Conservation (phyloP, 1,140 invertebrate genomes). For the Oppia nitens region DNA sequence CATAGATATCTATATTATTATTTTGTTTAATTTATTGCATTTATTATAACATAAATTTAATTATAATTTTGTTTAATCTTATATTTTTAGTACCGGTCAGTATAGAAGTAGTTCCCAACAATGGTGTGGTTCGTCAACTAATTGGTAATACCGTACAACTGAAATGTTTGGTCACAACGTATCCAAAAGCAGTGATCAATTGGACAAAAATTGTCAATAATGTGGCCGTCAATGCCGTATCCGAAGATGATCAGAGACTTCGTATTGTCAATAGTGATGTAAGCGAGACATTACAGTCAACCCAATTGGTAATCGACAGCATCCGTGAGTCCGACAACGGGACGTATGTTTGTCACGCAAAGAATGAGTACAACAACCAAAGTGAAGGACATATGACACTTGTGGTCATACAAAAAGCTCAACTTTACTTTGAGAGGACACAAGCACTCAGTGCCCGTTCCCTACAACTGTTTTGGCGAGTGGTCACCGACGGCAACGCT, state of each 20-base stretch:
- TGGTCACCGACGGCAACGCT: constrained; percentile 19
- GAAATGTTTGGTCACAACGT: neutral
- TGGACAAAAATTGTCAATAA: neutral
- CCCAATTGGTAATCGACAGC: constrained; percentile 10
- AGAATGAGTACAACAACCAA: constrained; percentile 8
- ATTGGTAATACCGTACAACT: neutral
- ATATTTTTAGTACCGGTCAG: neutral
- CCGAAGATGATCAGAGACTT: neutral
- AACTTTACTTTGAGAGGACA: constrained; percentile 18
- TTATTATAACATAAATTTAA: neutral
- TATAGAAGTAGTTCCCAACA: neutral
- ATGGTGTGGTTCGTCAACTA: neutral
- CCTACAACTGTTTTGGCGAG: constrained; percentile 16
- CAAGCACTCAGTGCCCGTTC: constrained; percentile 16
- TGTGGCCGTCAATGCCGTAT: neutral
- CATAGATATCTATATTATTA: no score
- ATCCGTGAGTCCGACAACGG: constrained; percentile 15
- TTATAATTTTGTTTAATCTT: neutral
- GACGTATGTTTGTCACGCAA: constrained; percentile 17
- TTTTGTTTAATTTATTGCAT: no score
- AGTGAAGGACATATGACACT: constrained; percentile 9
- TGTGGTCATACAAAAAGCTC: constrained; percentile 15
- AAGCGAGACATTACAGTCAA: neutral
- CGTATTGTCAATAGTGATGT: neutral
- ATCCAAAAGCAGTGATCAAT: neutral